Base-by-base conservation (phyloP, 2,888 invertebrate species). In the Halocaridina rubra region DNA sequence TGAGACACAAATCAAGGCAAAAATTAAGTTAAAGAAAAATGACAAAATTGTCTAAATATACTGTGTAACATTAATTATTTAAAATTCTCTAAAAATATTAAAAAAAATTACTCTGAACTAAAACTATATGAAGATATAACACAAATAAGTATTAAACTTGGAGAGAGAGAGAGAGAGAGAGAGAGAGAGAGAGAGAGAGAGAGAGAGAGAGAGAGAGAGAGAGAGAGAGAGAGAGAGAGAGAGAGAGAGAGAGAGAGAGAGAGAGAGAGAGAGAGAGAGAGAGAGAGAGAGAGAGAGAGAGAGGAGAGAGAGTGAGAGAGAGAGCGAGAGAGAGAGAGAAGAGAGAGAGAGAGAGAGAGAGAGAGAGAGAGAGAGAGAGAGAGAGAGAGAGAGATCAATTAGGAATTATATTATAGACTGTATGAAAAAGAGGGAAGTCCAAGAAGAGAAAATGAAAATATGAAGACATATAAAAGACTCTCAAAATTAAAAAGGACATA, bases 171-270 rank as follows among this genome's bases (percentile, higher is more conserved):
- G 2, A 46, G 1, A 2, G 46, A 2, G 10, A 1, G 16, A 46
- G n/a, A n/a, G n/a, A n/a, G n/a, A n/a, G n/a, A n/a, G n/a, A n/a
- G n/a, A 78, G 46, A 76, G 30, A 46, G 19, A 64, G 29, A 39
- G 61, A 27, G 13, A 29, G 19, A 10, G 8, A 33, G 7, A 19
- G 27, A 3, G 4, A 30, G 16, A 57, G 1, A 2, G 3, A 16
- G 7, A 32, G 33, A 19, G 4, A 32, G 19, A 64, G 24, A 24
- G 33, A 61, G 59, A 77, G 59, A 24, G 97, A 89, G 93, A 92
- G 89, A 92, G 57, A 27, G 16, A 39, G n/a, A 69, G 29, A 30
- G 46, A 30, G 57, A 53, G 71, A 57, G 57, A 32, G 57, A 46
- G n/a, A 80, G 57, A 80, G 67, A 46, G 27, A 46, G 67, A 67